These are phyloP conservation scores for Oostethus manadensis DNA, from an alignment of 2,113 vertebrate species.

Conservation along the genomic window DNA sequence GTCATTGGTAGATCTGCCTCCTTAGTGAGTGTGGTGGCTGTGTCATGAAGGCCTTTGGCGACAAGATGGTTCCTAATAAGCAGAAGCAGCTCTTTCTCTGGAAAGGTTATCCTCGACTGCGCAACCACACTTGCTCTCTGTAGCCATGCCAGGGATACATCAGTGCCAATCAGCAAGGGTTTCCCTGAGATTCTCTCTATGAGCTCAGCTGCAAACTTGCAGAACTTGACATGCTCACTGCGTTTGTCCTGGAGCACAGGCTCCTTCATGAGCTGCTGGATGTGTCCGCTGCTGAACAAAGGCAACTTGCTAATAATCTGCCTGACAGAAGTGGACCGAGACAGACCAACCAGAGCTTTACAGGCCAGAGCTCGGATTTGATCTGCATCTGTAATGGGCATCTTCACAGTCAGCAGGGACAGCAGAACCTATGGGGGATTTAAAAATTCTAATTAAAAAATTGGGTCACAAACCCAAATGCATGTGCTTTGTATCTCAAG, in stretches of 20 bases:
- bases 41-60: slow-evolving; percentile 90
- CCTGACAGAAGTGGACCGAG: slow-evolving; percentile 85
- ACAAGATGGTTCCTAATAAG: slow-evolving; percentile 95
- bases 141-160: slow-evolving; percentile 90
- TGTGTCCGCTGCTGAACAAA: slow-evolving; percentile 95
- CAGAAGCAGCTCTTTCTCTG: slow-evolving; percentile 92
- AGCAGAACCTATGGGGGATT: slow-evolving; percentile 74
- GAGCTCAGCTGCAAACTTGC: slow-evolving; percentile 91
- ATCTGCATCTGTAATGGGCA: slow-evolving; percentile 96
- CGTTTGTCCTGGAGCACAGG: slow-evolving; percentile 98
- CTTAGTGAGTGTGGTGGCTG: slow-evolving; percentile 83
- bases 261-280: slow-evolving; percentile 98
- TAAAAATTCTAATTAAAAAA: not conserved
- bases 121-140: slow-evolving; percentile 96
- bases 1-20: slow-evolving; percentile 95
- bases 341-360: slow-evolving; percentile 92
- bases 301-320: slow-evolving; percentile 99
- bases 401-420: slow-evolving; percentile 90
- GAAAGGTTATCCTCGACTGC: slow-evolving; percentile 93
- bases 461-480: too few relatives aligned
- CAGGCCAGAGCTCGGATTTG: slow-evolving; percentile 93
- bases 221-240: slow-evolving; percentile 95
- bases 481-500: too few relatives aligned
- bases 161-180: slow-evolving; percentile 87
- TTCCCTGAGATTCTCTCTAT: slow-evolving; percentile 96